phyloP scores from a whole-genome alignment of 1,140 invertebrate species.

The Papilio aristodemus region DNA sequence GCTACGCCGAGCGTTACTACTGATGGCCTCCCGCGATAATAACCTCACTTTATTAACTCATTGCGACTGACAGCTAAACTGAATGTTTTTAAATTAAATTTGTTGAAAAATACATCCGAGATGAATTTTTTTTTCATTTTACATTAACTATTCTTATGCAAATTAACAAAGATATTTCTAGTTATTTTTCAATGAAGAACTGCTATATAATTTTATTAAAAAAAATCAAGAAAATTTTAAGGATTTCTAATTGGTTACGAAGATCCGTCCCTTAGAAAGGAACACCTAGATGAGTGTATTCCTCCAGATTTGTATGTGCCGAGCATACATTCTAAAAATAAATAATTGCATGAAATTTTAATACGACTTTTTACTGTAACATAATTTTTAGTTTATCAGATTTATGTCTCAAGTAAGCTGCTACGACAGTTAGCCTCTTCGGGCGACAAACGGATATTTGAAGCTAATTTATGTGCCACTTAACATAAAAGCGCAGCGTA shows the following conservation, averaged over 20 bases:
- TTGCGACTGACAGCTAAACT: slow-evolving; percentile 19
- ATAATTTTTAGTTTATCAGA: not conserved
- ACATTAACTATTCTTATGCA: not conserved
- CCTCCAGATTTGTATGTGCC: too few species aligned
- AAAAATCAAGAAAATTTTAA: too few species aligned
- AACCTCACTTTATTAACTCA: slow-evolving; percentile 32
- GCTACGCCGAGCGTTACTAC: slow-evolving; percentile 31
- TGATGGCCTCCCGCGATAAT: slow-evolving; percentile 32
- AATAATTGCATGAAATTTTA: not conserved
- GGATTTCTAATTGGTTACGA: too few species aligned
- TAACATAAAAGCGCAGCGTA: slow-evolving; percentile 22
- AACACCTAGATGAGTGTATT: too few species aligned
- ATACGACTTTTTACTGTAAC: not conserved
- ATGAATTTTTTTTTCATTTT: too few species aligned
- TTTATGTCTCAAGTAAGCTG: not conserved
- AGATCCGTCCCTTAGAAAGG: too few species aligned
- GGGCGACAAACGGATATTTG: slow-evolving; percentile 21
- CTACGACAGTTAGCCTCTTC: not conserved
- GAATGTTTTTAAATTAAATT: not conserved
- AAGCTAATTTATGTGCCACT: slow-evolving; percentile 30
- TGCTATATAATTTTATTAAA: too few species aligned
- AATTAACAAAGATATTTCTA: too few species aligned
- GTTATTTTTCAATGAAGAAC: too few species aligned
- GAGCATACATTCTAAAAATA: too few species aligned
- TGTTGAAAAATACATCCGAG: too few species aligned